Conservation (phyloP, 2,888 invertebrate species). For the Drosophila peninsularis region DNA sequence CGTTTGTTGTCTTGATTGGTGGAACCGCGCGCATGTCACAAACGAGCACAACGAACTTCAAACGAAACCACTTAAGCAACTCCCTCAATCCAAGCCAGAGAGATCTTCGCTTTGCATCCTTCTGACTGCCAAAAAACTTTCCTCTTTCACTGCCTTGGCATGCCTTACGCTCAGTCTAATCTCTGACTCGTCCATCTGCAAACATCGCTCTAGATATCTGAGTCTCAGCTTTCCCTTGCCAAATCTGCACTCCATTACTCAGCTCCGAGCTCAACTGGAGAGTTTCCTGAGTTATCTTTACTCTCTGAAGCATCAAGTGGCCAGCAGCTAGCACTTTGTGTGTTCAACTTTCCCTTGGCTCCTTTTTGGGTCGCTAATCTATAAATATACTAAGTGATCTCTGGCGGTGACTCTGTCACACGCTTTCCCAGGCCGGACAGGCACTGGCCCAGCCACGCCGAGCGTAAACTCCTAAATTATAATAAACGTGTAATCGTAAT, state of each 20-base stretch:
- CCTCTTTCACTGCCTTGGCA: background rate
- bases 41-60: constrained; percentile 65
- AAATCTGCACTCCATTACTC: constrained; percentile 38
- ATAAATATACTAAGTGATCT: constrained; percentile 52
- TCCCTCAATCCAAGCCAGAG: constrained; percentile 4
- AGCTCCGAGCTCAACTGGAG: constrained; percentile 3
- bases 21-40: constrained; percentile 73
- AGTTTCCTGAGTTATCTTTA: constrained; percentile 40
- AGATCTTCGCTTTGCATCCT: background rate
- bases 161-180: background rate
- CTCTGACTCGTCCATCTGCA: background rate
- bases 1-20: constrained; percentile 60
- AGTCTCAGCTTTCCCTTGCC: constrained; percentile 31
- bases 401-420: constrained; percentile 37
- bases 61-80: constrained; percentile 24
- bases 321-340: constrained; percentile 30
- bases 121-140: background rate
- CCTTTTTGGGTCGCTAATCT: constrained; percentile 56
- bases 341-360: constrained; percentile 48
- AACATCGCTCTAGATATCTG: background rate
- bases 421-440: constrained; percentile 42
- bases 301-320: constrained; percentile 16
- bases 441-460: background rate
- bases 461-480: constrained; percentile 79
- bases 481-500: constrained; percentile 83